phyloP scores from a whole-genome alignment of 2,113 vertebrate genomes.

The Otolemur garnettii region DNA sequence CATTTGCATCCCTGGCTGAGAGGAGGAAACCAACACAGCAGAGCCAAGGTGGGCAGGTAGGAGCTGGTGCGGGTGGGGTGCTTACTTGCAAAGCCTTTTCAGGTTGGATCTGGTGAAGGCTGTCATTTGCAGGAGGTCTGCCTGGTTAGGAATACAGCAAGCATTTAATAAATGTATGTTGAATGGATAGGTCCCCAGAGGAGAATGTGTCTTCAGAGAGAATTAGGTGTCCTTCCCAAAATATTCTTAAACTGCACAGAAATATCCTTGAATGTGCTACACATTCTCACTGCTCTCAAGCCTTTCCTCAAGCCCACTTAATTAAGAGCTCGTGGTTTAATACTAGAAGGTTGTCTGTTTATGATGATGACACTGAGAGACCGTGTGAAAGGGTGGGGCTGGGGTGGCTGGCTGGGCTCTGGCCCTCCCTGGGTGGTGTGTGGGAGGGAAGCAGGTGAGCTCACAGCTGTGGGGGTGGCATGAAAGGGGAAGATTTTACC shows the following conservation, averaged over 20 bases:
- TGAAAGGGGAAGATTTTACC: not conserved
- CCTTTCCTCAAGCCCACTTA: not conserved
- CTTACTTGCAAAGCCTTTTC: not conserved
- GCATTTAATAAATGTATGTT: not conserved
- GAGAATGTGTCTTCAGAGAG: not conserved
- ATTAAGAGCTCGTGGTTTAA: not conserved
- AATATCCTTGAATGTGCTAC: not conserved
- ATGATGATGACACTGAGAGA: not conserved
- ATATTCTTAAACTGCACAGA: not conserved
- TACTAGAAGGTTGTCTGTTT: not conserved
- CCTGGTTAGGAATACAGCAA: not conserved
- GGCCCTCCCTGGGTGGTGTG: not conserved
- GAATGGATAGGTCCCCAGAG: not conserved
- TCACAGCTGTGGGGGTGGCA: not conserved
- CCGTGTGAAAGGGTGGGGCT: not conserved
- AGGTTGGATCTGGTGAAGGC: not conserved
- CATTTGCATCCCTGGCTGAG: not conserved
- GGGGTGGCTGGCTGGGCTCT: not conserved
- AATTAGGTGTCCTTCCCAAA: not conserved
- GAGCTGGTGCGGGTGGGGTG: not conserved
- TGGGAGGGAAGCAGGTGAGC: not conserved
- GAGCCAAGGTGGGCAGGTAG: not conserved
- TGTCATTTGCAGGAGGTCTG: not conserved
- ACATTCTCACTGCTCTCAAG: not conserved
- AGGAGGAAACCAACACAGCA: not conserved